These are phyloP conservation scores for Fragum whitleyi DNA, from an alignment of 2,888 invertebrate species.

Conservation along the genomic window DNA sequence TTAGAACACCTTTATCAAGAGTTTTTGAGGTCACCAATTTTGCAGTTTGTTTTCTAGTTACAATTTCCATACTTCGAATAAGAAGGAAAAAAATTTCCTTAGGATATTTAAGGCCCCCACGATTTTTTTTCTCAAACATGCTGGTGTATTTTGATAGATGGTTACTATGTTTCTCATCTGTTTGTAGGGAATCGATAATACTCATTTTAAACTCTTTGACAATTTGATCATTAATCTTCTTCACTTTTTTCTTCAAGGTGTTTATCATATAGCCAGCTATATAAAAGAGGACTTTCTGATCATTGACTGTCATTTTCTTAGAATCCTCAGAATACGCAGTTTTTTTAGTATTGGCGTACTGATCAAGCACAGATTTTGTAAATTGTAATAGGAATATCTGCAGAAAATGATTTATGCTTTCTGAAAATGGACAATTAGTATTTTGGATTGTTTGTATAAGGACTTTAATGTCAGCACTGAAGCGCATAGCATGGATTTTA, in stretches of 20 bases:
- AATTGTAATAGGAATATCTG: slow-evolving; percentile 3
- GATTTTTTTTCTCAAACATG: slow-evolving; percentile 6
- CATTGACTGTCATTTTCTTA: slow-evolving; percentile 7
- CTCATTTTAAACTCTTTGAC: neutral
- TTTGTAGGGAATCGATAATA: neutral
- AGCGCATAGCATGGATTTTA: slow-evolving; percentile 2
- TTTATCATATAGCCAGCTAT: slow-evolving; percentile 10
- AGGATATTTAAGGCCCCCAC: neutral
- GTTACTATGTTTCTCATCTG: slow-evolving; percentile 15
- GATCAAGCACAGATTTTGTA: slow-evolving; percentile 1
- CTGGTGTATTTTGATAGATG: slow-evolving; percentile 1
- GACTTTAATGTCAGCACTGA: slow-evolving; percentile 16
- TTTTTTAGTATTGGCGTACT: slow-evolving; percentile 6
- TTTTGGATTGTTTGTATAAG: neutral
- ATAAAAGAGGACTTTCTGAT: slow-evolving; percentile 15
- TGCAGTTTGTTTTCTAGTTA: slow-evolving; percentile 10
- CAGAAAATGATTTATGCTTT: slow-evolving; percentile 9
- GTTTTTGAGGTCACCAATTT: neutral
- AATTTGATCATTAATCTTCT: neutral
- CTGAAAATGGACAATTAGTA: slow-evolving; percentile 1
- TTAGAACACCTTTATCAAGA: slow-evolving; percentile 4
- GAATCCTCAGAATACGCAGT: neutral
- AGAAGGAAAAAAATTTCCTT: slow-evolving; percentile 4
- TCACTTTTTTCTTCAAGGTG: slow-evolving; percentile 1
- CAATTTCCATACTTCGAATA: slow-evolving; percentile 1